Conservation (phyloP, 2,797 vertebrate species). For the Hipposideros larvatus region DNA sequence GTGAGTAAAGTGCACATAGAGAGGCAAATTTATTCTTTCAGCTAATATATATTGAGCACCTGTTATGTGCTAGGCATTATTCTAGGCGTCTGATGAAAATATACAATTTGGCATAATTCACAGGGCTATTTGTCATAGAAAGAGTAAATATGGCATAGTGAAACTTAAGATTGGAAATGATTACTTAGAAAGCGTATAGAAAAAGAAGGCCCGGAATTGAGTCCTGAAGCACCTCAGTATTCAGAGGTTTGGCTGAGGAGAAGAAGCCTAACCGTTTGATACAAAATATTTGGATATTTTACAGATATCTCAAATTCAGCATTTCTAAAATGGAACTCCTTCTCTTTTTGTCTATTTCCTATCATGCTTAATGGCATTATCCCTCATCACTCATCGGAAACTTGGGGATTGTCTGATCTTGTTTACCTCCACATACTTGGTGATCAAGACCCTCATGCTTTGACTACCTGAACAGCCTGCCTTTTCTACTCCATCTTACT, state of each 20-base stretch:
- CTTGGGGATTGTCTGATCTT: neutral
- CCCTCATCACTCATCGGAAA: neutral
- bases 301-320: neutral
- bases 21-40: constrained; percentile 3
- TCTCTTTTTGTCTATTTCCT: neutral
- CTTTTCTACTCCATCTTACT: neutral
- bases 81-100: constrained; percentile 23
- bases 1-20: neutral
- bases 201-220: neutral
- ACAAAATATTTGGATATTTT: neutral
- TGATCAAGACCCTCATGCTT: neutral
- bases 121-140: neutral
- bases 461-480: neutral
- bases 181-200: neutral
- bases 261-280: neutral
- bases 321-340: neutral
- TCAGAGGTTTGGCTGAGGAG: neutral
- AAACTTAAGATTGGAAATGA: neutral
- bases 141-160: neutral
- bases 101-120: neutral
- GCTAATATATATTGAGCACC: neutral
- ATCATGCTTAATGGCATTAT: neutral
- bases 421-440: neutral
- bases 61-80: neutral
- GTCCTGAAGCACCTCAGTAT: neutral